Evolutionary conservation across 1,140 invertebrate species (phyloP), one percentile per base, ranked within the genome.

Genomic region (Drosophila sp.): DNA sequence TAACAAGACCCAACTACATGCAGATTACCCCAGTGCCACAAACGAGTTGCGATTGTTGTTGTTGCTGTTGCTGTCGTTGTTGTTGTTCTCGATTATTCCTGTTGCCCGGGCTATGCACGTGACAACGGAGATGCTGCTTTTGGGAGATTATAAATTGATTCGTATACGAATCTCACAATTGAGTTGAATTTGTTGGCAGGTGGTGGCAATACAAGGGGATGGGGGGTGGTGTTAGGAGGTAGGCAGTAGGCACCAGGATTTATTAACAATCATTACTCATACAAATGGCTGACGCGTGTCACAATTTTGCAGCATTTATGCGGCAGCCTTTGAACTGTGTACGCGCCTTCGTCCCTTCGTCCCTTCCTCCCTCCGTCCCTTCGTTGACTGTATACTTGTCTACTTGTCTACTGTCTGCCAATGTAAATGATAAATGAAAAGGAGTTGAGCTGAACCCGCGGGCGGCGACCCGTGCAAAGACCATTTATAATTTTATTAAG

Each of bases 401-500:
- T 32, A 50, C 43, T 25, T 25, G 25, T 34, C 34, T 48, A 71
- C 79, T 64, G 58, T 50, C 40, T 45, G 50, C 61, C 76, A 46
- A 70, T 84, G 76, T 63, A 73, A 72, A 74, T 89, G 83, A 89
- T 89, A 89, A 89, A 89, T 89, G 83, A 64, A 89, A 77, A 76
- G 82, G 82, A 86, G 79, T 87, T 82, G 65, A 63, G 71, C 61
- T 45, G 11, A 50, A 14, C 53, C 64, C 62, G 72, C 67, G 45
- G 62, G 73, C 79, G 74, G 29, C 78, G 76, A 77, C 21, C 67
- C 80, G 62, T 87, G 79, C 79, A 80, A 84, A 89, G 77, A 89
- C 80, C 83, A 89, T 89, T 89, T 89, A 89, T 89, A 89, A 89
- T 89, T 89, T 89, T 89, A 89, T 89, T 89, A 89, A 89, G 83